Conservation (phyloP, 2,797 vertebrate genomes). For the Mormyrus hasselquistii region DNA sequence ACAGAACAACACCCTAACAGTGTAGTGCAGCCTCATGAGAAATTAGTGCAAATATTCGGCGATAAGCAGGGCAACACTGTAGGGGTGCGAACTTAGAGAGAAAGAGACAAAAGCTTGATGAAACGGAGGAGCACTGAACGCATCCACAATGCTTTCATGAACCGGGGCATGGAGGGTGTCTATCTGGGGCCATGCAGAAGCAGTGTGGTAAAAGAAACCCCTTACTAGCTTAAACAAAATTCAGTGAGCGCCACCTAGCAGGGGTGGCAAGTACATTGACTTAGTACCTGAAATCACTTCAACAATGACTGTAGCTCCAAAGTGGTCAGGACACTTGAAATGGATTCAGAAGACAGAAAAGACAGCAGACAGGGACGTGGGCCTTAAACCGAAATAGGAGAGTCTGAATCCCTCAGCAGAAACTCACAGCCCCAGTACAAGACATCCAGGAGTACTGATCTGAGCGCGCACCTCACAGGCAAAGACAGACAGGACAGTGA, state of each 20-base stretch:
- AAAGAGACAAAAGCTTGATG: constrained; percentile 22
- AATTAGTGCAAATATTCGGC: constrained; percentile 11
- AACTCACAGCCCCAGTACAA: background rate
- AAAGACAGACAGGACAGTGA: background rate
- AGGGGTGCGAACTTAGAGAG: constrained; percentile 8
- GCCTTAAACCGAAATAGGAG: background rate
- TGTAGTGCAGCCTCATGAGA: background rate
- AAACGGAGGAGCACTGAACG: background rate
- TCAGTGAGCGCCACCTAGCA: background rate
- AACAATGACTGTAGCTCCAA: background rate
- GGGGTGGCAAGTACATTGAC: background rate
- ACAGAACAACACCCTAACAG: background rate
- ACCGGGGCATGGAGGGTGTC: background rate
- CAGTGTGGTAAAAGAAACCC: background rate
- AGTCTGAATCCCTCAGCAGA: background rate
- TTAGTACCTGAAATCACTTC: background rate
- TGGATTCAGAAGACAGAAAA: background rate
- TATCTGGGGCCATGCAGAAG: background rate
- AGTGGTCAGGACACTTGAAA: background rate
- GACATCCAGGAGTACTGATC: background rate
- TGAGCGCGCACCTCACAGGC: background rate
- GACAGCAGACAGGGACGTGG: background rate
- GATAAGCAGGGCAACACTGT: background rate
- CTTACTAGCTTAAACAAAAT: background rate
- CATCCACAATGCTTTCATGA: background rate